A percentile compares a stretch with the other conserved stretches of the same genome.
Evolutionary conservation across 2,797 vertebrate species (phyloP).

Genomic region (Lacerta viridis): DNA sequence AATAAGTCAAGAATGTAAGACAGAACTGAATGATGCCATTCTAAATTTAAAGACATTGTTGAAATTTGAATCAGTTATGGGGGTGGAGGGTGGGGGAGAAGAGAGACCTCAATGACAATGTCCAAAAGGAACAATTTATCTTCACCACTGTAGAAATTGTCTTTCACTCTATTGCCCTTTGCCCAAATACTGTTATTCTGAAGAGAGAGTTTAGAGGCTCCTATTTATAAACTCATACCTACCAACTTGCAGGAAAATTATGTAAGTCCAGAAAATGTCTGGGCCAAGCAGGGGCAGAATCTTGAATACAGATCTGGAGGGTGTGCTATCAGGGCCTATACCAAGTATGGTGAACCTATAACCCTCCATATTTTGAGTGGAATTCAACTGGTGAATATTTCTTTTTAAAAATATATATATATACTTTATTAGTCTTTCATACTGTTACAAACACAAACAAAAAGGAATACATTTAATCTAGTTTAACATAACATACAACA

Average conservation of each 20-base stretch:
- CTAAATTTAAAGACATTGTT: not conserved
- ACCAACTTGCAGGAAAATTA: not conserved
- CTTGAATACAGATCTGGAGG: not conserved
- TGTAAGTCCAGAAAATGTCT: not conserved
- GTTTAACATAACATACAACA: too few species aligned
- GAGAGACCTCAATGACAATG: not conserved
- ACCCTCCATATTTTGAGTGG: too few species aligned
- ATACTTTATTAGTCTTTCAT: too few species aligned
- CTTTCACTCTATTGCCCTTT: not conserved
- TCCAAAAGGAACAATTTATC: not conserved
- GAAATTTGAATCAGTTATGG: not conserved
- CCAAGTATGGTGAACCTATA: too few species aligned
- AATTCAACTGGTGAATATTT: too few species aligned
- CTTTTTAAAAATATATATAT: too few species aligned
- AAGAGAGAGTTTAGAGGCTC: not conserved
- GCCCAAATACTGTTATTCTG: not conserved
- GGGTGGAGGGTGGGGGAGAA: accelerated
- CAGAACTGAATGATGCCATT: not conserved
- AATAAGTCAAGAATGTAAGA: not conserved
- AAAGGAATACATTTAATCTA: too few species aligned
- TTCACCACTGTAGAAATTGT: not conserved
- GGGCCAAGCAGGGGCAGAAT: not conserved
- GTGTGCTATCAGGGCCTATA: not conserved
- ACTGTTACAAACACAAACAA: too few species aligned
- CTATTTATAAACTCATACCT: not conserved